Base-by-base conservation (phyloP, 1,140 invertebrate species). In the Bombus sylvicola region DNA sequence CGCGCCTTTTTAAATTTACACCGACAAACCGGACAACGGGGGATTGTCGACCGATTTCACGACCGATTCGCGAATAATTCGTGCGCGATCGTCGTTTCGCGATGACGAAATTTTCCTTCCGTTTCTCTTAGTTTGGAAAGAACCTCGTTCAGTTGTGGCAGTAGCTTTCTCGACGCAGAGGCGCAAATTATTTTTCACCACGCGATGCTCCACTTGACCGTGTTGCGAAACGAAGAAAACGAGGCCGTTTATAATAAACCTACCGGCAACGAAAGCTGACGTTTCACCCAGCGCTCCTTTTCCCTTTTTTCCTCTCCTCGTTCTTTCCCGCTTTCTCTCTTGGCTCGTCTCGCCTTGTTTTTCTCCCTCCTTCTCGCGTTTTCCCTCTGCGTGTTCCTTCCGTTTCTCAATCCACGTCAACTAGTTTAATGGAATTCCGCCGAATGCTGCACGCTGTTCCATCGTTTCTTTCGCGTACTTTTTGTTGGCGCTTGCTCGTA, bases 191-290 rank as follows among this genome's bases (percentile, higher is more conserved):
- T 91, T 88, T 92, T 81, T 72, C 83, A 81, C 87, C 82, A 88
- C 89, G 89, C 86, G 89, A 90, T 83, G 88, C 83, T 71, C 81
- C 62, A 83, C 86, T 88, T 90, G 82, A 91, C 85, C 85, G 82
- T 90, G 87, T 89, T 91, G 91, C 85, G 90, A 88, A 90, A 89
- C 83, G 85, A 89, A 59, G 87, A 90, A 92, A 93, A 92, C 89
- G 91, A 88, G 88, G 83, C 85, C 91, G 92, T 88, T 91, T 91
- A 89, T 91, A 92, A 91, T 92, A 92, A 91, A 91, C 80, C 83
- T 74, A 80, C 87, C 84, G 79, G 83, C 71, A 53, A 79, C 68
- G 81, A 87, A 84, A 69, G 69, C 68, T 86, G 85, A 89, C 89
- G 85, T 90, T 91, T 91, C 69, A 69, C 74, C 47, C 57, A 43